These are phyloP conservation scores for Pherbina coryleti DNA, from an alignment of 2,888 invertebrate genomes.

Conservation along the genomic window DNA sequence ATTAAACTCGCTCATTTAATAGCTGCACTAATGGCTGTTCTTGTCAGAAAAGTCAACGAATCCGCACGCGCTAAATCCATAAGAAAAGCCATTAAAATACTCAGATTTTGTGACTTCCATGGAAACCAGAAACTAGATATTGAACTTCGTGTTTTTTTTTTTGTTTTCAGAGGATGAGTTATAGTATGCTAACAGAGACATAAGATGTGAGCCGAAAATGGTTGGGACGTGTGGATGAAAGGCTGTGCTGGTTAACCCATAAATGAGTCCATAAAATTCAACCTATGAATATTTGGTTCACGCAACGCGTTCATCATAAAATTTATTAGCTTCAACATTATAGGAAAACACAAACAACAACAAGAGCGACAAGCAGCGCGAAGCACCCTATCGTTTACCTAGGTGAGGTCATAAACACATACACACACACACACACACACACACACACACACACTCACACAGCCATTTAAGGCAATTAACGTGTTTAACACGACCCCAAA, in stretches of 20 bases:
- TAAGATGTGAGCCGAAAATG: not conserved
- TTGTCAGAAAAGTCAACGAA: slow-evolving; percentile 20
- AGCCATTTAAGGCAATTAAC: slow-evolving; percentile 21
- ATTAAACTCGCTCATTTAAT: slow-evolving; percentile 16
- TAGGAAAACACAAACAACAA: not conserved
- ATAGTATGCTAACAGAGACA: not conserved
- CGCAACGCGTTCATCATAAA: slow-evolving; percentile 34
- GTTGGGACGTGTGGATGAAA: not conserved
- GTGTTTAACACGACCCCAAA: slow-evolving; percentile 24
- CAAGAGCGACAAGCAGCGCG: not conserved
- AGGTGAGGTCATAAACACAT: not conserved
- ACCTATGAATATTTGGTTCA: slow-evolving; percentile 7
- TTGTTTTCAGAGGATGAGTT: not conserved
- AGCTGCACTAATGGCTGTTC: slow-evolving; percentile 23
- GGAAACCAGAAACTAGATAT: slow-evolving; percentile 9
- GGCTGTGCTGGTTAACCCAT: slow-evolving; percentile 23
- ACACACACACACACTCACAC: not conserved
- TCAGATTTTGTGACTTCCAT: slow-evolving; percentile 25
- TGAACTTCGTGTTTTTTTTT: too few relatives aligned
- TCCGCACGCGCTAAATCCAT: slow-evolving; percentile 27
- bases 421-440: slow-evolving; percentile 3
- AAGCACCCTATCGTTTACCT: slow-evolving; percentile 20
- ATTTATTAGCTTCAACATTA: slow-evolving; percentile 30
- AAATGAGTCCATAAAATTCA: slow-evolving; percentile 36
- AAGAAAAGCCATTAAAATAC: slow-evolving; percentile 19